Percentiles rank a stretch among this genome's conserved stretches.
Conservation (phyloP, 2,888 invertebrate species). For the Piscicola geometra region DNA sequence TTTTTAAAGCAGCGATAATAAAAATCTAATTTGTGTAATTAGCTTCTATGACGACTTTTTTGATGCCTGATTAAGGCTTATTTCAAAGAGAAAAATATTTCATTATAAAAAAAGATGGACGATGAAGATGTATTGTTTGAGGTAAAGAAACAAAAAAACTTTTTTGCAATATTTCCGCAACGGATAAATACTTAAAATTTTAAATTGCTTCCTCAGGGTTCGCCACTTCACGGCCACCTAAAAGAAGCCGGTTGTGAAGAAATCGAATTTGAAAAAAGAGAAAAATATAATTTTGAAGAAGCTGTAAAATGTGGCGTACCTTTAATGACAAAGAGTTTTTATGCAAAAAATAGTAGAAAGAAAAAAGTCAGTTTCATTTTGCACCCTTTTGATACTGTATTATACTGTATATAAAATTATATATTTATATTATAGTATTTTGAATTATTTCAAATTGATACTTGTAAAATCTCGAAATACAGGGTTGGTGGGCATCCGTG, state of each 20-base stretch:
- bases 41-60: no score
- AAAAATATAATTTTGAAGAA: not conserved
- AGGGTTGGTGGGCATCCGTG: not conserved
- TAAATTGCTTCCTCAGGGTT: slow-evolving; percentile 13
- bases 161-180: slow-evolving; percentile 2
- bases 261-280: slow-evolving; percentile 19
- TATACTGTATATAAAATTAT: not conserved
- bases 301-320: not conserved
- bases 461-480: not conserved
- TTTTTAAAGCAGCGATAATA: no score
- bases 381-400: not conserved
- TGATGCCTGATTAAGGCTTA: no score
- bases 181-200: not conserved
- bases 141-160: no score
- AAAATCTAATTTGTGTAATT: no score
- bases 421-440: not conserved
- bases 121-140: slow-evolving; percentile 40
- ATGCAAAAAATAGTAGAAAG: not conserved
- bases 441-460: not conserved
- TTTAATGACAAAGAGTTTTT: not conserved
- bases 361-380: not conserved
- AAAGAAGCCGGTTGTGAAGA: slow-evolving; percentile 30
- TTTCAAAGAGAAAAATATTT: no score
- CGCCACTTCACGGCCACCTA: slow-evolving; percentile 33
- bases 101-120: slow-evolving; percentile 25